A percentile compares a stretch with the other conserved stretches of the same genome.
Conservation (phyloP, 2,888 invertebrate species). For the Hetaerina titia region DNA sequence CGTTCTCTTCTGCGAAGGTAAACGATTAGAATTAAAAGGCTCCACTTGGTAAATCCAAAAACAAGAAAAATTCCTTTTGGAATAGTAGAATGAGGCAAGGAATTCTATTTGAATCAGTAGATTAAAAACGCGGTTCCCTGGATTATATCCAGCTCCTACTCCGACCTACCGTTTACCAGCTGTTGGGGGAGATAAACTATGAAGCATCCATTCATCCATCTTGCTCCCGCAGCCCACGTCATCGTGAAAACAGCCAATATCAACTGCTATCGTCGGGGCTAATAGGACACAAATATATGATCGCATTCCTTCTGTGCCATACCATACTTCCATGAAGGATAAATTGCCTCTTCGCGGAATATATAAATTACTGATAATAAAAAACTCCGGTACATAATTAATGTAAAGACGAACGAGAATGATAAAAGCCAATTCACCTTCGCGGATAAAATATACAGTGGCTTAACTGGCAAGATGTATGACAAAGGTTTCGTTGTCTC, state of each 20-base stretch:
- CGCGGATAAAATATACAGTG: not conserved
- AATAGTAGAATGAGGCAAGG: not conserved
- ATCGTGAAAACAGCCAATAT: not conserved
- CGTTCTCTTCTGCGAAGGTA: not conserved
- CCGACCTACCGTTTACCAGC: not conserved
- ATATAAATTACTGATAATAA: slow-evolving; percentile 1
- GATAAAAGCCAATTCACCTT: not conserved
- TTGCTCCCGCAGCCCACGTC: not conserved
- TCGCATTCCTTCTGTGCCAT: not conserved
- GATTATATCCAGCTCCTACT: not conserved
- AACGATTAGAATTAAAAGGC: not conserved
- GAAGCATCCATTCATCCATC: not conserved
- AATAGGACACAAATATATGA: not conserved
- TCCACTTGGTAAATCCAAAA: not conserved
- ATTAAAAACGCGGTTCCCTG: not conserved
- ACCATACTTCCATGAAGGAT: not conserved
- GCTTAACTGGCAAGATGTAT: not conserved
- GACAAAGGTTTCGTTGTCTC: not conserved
- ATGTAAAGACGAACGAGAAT: not conserved
- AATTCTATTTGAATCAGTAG: not conserved
- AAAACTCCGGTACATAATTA: not conserved
- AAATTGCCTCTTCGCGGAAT: slow-evolving; percentile 1
- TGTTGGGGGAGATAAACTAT: not conserved
- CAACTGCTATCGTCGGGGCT: not conserved
- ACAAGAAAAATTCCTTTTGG: not conserved